Conservation (phyloP, 2,113 vertebrate genomes). For the Loxodonta africana region DNA sequence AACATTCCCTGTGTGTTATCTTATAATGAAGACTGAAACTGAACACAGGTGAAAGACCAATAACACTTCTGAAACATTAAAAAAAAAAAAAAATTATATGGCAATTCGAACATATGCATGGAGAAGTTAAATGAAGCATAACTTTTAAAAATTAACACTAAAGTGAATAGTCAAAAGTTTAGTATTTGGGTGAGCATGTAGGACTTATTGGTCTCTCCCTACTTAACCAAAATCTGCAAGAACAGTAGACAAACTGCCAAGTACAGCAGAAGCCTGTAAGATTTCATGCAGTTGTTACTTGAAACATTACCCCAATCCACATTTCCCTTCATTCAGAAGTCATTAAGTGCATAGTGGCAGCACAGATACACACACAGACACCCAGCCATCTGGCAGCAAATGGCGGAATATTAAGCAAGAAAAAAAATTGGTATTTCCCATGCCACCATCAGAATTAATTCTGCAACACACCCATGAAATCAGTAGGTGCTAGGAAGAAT, state of each 20-base stretch:
- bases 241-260: constrained; percentile 87
- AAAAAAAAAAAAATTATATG: constrained; percentile 64
- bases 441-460: constrained; percentile 90
- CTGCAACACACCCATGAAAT: constrained; percentile 87
- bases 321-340: constrained; percentile 87
- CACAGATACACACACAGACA: constrained; percentile 86
- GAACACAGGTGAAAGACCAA: constrained; percentile 88
- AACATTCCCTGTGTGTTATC: constrained; percentile 69
- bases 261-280: constrained; percentile 89
- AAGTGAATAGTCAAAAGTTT: constrained; percentile 69
- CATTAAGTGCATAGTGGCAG: constrained; percentile 89
- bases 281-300: constrained; percentile 91
- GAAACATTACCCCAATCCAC: constrained; percentile 85
- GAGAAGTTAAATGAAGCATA: constrained; percentile 77
- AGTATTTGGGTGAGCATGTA: constrained; percentile 73
- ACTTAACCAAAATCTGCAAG: constrained; percentile 79
- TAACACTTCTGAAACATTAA: constrained; percentile 79
- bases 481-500: constrained; percentile 87
- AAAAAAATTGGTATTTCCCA: constrained; percentile 89
- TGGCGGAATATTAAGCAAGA: constrained; percentile 89
- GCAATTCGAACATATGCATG: constrained; percentile 73
- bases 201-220: constrained; percentile 88
- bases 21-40: constrained; percentile 80
- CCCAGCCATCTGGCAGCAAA: constrained; percentile 91
- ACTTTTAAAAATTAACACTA: constrained; percentile 51